A percentile compares a stretch with the other conserved stretches of the same genome.
Conservation (phyloP, 2,797 vertebrate genomes). For the Eospalax fontanierii region DNA sequence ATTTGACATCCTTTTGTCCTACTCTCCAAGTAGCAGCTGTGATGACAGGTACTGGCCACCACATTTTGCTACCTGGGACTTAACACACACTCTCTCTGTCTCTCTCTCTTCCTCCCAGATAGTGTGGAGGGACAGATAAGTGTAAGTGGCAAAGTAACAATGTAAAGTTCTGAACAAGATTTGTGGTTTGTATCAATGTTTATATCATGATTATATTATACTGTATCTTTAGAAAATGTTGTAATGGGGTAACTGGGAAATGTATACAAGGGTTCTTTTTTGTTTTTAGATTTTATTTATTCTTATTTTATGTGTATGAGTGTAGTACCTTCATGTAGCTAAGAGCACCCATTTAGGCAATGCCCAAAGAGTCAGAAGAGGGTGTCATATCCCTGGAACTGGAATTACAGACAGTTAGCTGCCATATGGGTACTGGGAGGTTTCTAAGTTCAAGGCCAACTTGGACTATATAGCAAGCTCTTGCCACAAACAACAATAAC, state of each 20-base stretch:
- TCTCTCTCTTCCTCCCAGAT: too few species aligned
- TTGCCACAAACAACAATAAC: background rate
- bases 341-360: too few species aligned
- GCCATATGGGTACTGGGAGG: too few species aligned
- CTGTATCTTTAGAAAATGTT: background rate
- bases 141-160: background rate
- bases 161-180: background rate
- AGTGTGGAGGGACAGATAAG: too few species aligned
- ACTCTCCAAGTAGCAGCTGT: background rate
- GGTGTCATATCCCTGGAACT: too few species aligned
- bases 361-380: too few species aligned
- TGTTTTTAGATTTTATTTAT: too few species aligned
- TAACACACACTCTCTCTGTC: too few species aligned
- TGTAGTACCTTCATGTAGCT: too few species aligned
- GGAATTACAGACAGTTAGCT: too few species aligned
- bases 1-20: background rate
- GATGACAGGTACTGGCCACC: background rate
- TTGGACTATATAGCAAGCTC: background rate
- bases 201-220: background rate
- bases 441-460: background rate
- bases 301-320: too few species aligned
- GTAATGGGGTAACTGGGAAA: background rate
- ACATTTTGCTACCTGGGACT: background rate
- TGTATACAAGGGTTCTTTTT: background rate
- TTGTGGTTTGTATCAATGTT: background rate